Evolutionary conservation across 2,113 vertebrate genomes (phyloP).

Genomic region (Scartelaos histophorus): DNA sequence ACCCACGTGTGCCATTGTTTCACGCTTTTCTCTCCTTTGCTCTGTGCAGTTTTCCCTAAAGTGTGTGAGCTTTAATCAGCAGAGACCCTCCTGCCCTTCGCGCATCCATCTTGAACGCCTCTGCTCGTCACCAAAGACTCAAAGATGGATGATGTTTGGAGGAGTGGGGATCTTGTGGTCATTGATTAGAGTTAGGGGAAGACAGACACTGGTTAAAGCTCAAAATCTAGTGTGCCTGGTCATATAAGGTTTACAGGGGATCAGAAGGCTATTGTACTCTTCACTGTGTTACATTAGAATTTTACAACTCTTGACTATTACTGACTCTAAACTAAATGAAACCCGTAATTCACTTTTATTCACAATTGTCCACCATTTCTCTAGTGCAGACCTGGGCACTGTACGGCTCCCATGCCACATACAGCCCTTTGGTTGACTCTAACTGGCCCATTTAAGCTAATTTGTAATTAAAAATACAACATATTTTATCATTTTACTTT

Average conservation of each 20-base stretch:
- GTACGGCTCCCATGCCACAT: no score
- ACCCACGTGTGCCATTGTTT: conserved; percentile 60
- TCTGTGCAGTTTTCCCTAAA: conserved; percentile 54
- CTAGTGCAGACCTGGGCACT: no score
- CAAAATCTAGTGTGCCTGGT: conserved; percentile 36
- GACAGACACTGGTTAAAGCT: conserved; percentile 50
- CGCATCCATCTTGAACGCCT: conserved; percentile 59
- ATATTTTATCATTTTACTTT: no score
- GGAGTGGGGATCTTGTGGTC: conserved; percentile 41
- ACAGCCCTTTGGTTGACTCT: no score
- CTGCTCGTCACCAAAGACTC: conserved; percentile 55
- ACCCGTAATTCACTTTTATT: no score
- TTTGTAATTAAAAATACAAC: no score
- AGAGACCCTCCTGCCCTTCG: conserved; percentile 49
- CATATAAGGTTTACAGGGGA: not conserved
- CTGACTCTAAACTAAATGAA: no score
- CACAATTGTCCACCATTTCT: no score
- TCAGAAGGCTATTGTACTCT: not conserved
- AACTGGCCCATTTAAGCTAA: no score
- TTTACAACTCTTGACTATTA: no score
- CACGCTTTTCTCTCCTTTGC: conserved; percentile 70
- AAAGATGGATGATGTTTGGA: conserved; percentile 64
- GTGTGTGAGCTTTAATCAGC: conserved; percentile 59
- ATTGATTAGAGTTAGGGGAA: conserved; percentile 62
- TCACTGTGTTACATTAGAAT: not conserved